These are phyloP conservation scores for Seriola quinqueradiata DNA, from an alignment of 2,113 vertebrate species.

Conservation along the genomic window DNA sequence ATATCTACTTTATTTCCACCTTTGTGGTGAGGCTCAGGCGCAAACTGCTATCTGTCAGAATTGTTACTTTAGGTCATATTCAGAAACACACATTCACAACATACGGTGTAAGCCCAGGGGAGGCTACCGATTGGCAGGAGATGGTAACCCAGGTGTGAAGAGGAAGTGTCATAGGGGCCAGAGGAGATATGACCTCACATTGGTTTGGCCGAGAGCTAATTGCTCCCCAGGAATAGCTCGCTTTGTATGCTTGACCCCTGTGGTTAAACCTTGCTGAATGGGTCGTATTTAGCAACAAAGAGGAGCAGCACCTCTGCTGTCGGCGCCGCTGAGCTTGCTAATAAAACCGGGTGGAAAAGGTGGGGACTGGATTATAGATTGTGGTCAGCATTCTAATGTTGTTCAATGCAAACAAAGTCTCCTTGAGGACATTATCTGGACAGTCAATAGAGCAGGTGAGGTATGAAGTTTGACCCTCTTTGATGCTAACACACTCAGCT, in stretches of 20 bases:
- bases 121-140: slow-evolving; percentile 40
- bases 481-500: slow-evolving; percentile 5
- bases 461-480: slow-evolving; percentile 45
- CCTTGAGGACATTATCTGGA: slow-evolving; percentile 54
- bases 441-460: slow-evolving; percentile 44
- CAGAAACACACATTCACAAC: slow-evolving; percentile 1
- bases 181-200: slow-evolving; percentile 60
- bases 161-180: slow-evolving; percentile 51
- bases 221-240: slow-evolving; percentile 65
- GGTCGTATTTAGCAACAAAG: slow-evolving; percentile 75
- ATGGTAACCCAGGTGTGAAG: slow-evolving; percentile 54
- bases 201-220: slow-evolving; percentile 65
- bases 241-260: slow-evolving; percentile 67
- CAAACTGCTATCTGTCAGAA: not conserved
- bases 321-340: slow-evolving; percentile 63
- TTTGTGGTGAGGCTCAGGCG: not conserved
- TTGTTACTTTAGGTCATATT: not conserved
- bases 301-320: slow-evolving; percentile 70
- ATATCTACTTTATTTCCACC: not conserved
- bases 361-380: slow-evolving; percentile 71
- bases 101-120: slow-evolving; percentile 4
- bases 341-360: slow-evolving; percentile 62
- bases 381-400: slow-evolving; percentile 66
- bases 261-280: slow-evolving; percentile 70
- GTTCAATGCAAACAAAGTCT: slow-evolving; percentile 72